Evolutionary conservation across 1,140 invertebrate species (phyloP), one percentile per base, ranked within the genome.

Genomic region (Phocides pigmalion): DNA sequence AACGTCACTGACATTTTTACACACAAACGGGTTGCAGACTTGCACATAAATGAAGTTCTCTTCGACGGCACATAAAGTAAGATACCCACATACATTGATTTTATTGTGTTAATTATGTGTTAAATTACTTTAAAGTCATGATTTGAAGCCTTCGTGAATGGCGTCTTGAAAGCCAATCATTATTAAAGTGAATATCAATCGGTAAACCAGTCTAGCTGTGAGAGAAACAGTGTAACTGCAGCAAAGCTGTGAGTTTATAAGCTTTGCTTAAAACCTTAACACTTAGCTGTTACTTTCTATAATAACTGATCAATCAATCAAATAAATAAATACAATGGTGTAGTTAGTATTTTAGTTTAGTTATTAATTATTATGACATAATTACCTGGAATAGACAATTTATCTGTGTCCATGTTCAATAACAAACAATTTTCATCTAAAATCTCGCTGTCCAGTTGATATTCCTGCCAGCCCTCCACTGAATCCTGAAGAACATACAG

Each of bases 361-460:
- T 15, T 15, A 41, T n/a, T 41, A 41, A 41, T 15, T 41, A 16
- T 15, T 41, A 6, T 28, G 25, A 4, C 3, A n/a, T 35, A 84
- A 80, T 78, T 75, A 92, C 90, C 76, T 49, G 89, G 90, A 14
- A 82, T 65, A 28, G 79, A 83, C 2, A 87, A 53, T 74, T 91
- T 91, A 22, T 88, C 87, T 3, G 76, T 75, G 20, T 88, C 86
- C 85, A 86, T 86, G 59, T 96, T 95, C 54, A 98, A 93, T 16
- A 98, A 93, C 81, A 97, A 95, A 62, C 96, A 96, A 82, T 95
- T 96, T 90, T 98, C 97, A 90, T 97, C 97, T 35, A 96, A 95
- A 15, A 96, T 94, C 90, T 97, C 96, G 51, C 76, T 87, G 41
- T 90, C 87, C 9, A 88, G 66, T 20, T 81, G 82, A 49, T 87